These are phyloP conservation scores for Temnothorax nylanderi DNA, from an alignment of 1,140 invertebrate genomes.

Conservation along the genomic window DNA sequence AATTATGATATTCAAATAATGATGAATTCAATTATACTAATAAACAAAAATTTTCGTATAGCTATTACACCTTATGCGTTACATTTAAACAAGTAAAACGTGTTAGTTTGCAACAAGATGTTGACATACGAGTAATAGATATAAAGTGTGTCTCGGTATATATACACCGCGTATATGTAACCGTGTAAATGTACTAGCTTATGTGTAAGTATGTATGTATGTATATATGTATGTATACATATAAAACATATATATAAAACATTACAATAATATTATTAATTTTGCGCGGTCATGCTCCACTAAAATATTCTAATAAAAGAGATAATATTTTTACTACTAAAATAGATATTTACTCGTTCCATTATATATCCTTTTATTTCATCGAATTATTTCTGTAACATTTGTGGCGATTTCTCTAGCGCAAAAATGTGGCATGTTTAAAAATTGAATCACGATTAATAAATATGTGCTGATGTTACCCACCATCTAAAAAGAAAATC, in stretches of 20 bases:
- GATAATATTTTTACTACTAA: not conserved
- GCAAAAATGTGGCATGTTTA: slow-evolving; percentile 5
- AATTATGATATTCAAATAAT: no score
- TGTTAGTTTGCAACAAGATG: not conserved
- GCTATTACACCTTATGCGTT: not conserved
- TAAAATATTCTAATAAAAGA: not conserved
- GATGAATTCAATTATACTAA: no score
- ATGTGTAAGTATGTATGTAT: no score
- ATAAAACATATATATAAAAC: not conserved
- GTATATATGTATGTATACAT: no score
- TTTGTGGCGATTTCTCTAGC: not conserved
- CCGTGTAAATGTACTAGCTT: not conserved
- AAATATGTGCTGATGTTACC: slow-evolving; percentile 51
- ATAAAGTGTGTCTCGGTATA: not conserved
- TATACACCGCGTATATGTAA: not conserved
- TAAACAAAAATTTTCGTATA: no score
- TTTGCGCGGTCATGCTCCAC: no score
- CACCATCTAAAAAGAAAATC: no score
- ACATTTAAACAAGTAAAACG: not conserved
- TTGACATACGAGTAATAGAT: not conserved
- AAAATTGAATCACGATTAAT: slow-evolving; percentile 76
- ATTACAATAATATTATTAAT: no score
- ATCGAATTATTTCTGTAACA: not conserved
- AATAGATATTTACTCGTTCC: not conserved
- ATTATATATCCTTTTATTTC: not conserved